phyloP scores from a whole-genome alignment of 2,797 vertebrate species.

The Argentina silus region DNA sequence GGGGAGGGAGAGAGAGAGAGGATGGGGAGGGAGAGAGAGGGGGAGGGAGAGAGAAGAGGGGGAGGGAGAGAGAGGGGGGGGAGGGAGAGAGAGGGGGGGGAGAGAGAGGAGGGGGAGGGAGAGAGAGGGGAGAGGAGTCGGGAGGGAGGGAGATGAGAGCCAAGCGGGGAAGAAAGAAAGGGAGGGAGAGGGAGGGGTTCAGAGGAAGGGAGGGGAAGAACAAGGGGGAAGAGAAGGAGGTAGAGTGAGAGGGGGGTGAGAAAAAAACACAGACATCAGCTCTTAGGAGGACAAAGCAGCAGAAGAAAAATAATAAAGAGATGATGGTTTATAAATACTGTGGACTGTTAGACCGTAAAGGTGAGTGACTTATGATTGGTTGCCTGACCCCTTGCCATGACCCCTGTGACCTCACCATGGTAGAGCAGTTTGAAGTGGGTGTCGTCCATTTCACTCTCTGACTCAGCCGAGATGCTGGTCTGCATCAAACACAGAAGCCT shows the following conservation, averaged over 20 bases:
- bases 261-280: slow-evolving; percentile 21
- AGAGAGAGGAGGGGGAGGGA: not conserved
- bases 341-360: not conserved
- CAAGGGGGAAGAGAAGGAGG: slow-evolving; percentile 24
- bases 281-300: slow-evolving; percentile 5
- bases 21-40: too few species aligned
- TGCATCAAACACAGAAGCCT: slow-evolving; percentile 86
- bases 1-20: too few species aligned
- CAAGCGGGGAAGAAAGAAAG: slow-evolving; percentile 20
- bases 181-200: slow-evolving; percentile 10
- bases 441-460: slow-evolving; percentile 79
- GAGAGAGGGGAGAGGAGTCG: slow-evolving; percentile 10
- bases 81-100: not conserved
- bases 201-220: not conserved
- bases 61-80: slow-evolving; percentile 14
- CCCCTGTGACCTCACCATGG: slow-evolving; percentile 79
- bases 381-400: slow-evolving; percentile 14
- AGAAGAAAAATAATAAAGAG: not conserved
- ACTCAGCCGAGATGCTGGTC: slow-evolving; percentile 65
- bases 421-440: slow-evolving; percentile 90
- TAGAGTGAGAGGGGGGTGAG: slow-evolving; percentile 25
- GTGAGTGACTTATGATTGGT: not conserved
- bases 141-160: slow-evolving; percentile 13
- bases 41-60: not conserved
- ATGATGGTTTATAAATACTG: not conserved